Evolutionary conservation across 2,113 vertebrate genomes (phyloP).

Genomic region (Mus spicilegus): DNA sequence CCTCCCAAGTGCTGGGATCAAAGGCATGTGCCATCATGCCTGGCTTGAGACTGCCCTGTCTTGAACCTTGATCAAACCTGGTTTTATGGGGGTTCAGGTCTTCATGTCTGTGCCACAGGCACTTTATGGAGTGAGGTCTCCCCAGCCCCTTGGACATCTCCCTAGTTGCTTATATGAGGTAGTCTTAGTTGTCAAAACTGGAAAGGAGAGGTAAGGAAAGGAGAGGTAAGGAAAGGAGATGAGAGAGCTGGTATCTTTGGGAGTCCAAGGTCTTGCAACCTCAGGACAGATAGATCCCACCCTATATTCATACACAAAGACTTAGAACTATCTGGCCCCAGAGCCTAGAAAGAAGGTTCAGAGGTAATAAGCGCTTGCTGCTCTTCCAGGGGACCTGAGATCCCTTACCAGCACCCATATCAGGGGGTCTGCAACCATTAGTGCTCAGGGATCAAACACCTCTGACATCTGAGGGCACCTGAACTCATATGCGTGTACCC

Average conservation of each 20-base stretch:
- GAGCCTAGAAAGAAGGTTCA: neutral
- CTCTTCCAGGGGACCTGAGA: neutral
- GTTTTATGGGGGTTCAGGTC: neutral
- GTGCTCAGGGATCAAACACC: rapidly evolving
- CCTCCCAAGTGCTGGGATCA: too few species aligned
- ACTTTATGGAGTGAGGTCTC: neutral
- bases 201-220: rapidly evolving
- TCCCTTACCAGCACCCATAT: too few species aligned
- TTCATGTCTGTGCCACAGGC: neutral
- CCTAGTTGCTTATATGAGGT: neutral
- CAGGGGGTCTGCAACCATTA: too few species aligned
- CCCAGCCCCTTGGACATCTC: neutral
- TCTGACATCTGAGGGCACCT: neutral
- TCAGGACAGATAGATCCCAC: neutral
- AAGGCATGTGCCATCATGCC: too few species aligned
- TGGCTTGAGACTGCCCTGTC: neutral
- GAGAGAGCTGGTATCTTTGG: neutral
- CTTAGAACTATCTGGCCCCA: neutral
- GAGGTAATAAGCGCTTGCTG: neutral
- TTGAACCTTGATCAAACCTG: neutral
- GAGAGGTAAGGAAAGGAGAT: too few species aligned
- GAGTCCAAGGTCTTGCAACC: neutral
- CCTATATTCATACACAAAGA: neutral
- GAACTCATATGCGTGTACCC: neutral
- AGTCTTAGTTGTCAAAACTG: neutral